Evolutionary conservation across 2,888 invertebrate genomes (phyloP).

Genomic region (Malthinus seriepunctatus): DNA sequence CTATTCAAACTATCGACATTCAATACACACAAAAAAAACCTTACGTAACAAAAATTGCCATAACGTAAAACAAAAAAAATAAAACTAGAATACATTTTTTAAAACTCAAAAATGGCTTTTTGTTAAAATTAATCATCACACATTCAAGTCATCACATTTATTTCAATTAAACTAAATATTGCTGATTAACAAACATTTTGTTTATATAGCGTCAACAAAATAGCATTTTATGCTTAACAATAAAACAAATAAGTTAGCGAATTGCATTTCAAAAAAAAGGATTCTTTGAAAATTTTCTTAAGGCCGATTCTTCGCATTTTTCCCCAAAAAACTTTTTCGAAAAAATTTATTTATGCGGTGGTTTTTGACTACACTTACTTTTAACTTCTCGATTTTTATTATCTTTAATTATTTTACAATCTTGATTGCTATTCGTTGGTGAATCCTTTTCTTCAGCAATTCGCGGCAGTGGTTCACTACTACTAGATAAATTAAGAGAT

Average conservation of each 20-base stretch:
- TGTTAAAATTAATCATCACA: too few species aligned
- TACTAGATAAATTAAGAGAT: constrained; percentile 56
- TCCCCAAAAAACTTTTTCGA: neutral
- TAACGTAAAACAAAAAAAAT: too few species aligned
- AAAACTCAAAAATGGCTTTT: too few species aligned
- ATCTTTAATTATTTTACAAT: constrained; percentile 13
- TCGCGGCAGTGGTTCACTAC: constrained; percentile 70
- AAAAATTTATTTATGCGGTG: constrained; percentile 18
- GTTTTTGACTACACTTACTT: constrained; percentile 13
- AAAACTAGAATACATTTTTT: too few species aligned
- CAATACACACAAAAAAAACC: too few species aligned
- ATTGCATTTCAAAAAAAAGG: neutral
- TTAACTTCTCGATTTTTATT: constrained; percentile 6
- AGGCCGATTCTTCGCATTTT: neutral
- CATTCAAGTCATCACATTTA: too few species aligned
- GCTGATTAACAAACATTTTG: constrained; percentile 16
- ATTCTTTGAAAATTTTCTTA: neutral
- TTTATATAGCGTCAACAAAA: constrained; percentile 15
- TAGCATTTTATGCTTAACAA: constrained; percentile 11
- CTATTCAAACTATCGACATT: too few species aligned
- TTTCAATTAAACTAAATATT: constrained; percentile 15
- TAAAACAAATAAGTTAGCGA: constrained; percentile 6
- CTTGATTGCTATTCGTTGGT: constrained; percentile 61
- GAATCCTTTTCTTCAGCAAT: constrained; percentile 89
- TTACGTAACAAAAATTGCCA: too few species aligned